Evolutionary conservation across 2,113 vertebrate species (phyloP).

Genomic region (Haliaeetus leucogaster): DNA sequence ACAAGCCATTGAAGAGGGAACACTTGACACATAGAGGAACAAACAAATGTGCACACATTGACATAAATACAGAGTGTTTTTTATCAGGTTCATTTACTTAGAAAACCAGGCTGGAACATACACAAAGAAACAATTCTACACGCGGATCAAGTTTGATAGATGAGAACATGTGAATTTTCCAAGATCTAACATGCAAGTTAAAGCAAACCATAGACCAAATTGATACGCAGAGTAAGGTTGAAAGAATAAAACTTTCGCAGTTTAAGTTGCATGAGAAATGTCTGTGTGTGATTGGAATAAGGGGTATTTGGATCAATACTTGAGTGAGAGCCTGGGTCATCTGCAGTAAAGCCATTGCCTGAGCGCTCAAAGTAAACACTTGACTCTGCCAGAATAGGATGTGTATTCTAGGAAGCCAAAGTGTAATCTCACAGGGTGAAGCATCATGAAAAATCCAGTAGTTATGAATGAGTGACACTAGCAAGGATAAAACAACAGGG

Average conservation of each 20-base stretch:
- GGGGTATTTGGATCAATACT: not conserved
- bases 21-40: not conserved
- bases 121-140: not conserved
- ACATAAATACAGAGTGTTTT: not conserved
- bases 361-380: not conserved
- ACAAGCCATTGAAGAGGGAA: not conserved
- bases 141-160: not conserved
- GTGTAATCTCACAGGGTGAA: not conserved
- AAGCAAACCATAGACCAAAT: not conserved
- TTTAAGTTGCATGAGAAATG: not conserved
- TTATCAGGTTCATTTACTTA: not conserved
- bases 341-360: not conserved
- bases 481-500: not conserved
- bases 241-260: not conserved
- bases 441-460: conserved; percentile 15
- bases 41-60: fast-evolving
- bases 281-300: not conserved
- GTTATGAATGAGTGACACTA: not conserved
- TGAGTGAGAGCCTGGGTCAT: not conserved
- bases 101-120: not conserved
- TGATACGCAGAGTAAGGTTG: not conserved
- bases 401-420: not conserved
- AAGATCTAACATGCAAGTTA: not conserved
- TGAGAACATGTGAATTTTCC: not conserved
- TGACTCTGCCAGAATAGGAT: not conserved